Percentiles rank a stretch among this genome's conserved stretches.
Conservation (phyloP, 2,797 vertebrate genomes). For the Hypotaenidia okinawae region DNA sequence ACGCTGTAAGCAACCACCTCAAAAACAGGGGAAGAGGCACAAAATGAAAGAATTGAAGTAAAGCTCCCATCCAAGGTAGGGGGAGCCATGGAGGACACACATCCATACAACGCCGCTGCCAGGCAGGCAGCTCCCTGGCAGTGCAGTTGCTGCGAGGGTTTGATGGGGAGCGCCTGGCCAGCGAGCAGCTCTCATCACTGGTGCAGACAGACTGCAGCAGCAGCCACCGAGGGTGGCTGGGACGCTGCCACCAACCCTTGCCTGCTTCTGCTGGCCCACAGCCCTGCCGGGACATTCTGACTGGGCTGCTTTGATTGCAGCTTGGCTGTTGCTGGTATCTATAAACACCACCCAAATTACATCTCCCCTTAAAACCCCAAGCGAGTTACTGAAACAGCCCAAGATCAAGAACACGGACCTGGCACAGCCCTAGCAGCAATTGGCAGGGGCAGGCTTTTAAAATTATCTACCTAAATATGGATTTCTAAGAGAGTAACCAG, state of each 20-base stretch:
- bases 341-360: conserved; percentile 50
- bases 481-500: conserved; percentile 39
- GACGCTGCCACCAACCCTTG: rapidly evolving
- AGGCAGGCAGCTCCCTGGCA: background rate
- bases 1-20: rapidly evolving
- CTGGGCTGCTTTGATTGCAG: background rate
- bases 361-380: conserved; percentile 44
- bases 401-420: background rate
- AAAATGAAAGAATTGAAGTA: background rate
- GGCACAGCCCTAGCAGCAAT: conserved; percentile 20
- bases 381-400: conserved; percentile 15
- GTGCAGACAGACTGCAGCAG: background rate
- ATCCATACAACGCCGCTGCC: background rate
- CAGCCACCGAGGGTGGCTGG: background rate
- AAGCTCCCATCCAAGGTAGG: rapidly evolving
- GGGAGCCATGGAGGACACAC: rapidly evolving
- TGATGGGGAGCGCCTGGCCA: background rate
- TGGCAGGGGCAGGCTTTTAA: conserved; percentile 21
- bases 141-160: background rate
- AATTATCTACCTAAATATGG: conserved; percentile 38
- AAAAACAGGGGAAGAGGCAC: background rate
- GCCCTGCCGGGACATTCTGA: background rate
- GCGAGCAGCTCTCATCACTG: rapidly evolving
- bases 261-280: background rate
- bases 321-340: background rate